Conservation (phyloP, 2,797 vertebrate species). For the Monodelphis domestica region DNA sequence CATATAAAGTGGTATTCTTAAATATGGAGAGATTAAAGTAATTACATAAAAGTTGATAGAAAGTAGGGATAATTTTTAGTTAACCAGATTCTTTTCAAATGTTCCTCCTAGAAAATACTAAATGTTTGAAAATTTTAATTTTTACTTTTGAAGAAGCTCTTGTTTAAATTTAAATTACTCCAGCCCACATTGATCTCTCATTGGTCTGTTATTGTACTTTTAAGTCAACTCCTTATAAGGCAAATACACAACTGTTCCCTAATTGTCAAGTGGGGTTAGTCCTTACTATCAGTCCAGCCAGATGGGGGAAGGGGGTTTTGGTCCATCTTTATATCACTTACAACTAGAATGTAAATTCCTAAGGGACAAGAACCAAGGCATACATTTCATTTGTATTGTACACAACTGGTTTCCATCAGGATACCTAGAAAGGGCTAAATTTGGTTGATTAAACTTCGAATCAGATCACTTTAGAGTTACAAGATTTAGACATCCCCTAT, state of each 20-base stretch:
- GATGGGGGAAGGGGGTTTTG: too few relatives aligned
- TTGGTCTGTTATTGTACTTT: conserved; percentile 14
- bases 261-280: neutral
- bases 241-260: conserved; percentile 11
- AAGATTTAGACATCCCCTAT: neutral
- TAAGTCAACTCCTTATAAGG: conserved; percentile 32
- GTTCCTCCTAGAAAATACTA: neutral
- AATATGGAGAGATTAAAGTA: neutral
- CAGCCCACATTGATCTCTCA: conserved; percentile 31
- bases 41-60: conserved; percentile 6
- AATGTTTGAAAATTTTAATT: conserved; percentile 16
- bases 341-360: neutral
- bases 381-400: neutral
- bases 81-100: neutral
- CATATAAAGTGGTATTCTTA: neutral
- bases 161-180: conserved; percentile 33
- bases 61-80: conserved; percentile 16
- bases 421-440: neutral
- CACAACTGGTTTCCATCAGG: neutral
- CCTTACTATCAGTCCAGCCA: too few relatives aligned
- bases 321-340: too few relatives aligned
- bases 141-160: conserved; percentile 31
- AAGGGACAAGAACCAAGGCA: neutral
- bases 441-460: conserved; percentile 2
- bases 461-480: neutral